Evolutionary conservation across 2,113 vertebrate species (phyloP).

Genomic region (Sinocyclocheilus grahami): DNA sequence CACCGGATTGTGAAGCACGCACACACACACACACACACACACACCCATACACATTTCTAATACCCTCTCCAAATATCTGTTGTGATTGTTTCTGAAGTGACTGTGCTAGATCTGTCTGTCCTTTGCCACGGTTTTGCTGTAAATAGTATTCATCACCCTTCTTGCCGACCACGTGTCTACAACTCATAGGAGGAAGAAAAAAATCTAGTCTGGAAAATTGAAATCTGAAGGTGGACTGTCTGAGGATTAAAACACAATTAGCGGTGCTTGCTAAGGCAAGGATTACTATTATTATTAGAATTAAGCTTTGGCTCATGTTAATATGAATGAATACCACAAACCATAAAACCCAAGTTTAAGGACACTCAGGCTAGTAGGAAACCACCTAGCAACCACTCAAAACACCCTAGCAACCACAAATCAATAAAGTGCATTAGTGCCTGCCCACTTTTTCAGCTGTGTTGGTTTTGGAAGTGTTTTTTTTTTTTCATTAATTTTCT

Average conservation of each 20-base stretch:
- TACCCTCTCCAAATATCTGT: neutral
- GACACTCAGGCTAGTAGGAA: neutral
- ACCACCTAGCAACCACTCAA: neutral
- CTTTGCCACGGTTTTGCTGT: constrained; percentile 13
- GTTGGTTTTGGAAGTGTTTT: neutral
- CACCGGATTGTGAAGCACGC: neutral
- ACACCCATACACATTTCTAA: neutral
- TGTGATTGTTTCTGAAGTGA: constrained; percentile 18
- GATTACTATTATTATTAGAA: neutral
- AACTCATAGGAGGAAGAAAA: neutral
- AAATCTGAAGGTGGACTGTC: neutral
- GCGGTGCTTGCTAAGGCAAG: neutral
- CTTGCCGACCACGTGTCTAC: neutral
- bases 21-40: neutral
- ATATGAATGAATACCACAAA: neutral
- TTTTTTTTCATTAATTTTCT: too few species aligned
- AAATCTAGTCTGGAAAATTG: neutral
- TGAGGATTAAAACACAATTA: neutral
- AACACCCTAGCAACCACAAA: neutral
- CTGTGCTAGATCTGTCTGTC: constrained; percentile 35
- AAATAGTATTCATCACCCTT: constrained; percentile 4
- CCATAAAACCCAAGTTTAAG: neutral
- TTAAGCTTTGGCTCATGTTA: neutral
- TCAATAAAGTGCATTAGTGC: neutral
- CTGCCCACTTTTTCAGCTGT: neutral